Percentiles rank a stretch among this genome's conserved stretches.
Conservation (phyloP, 2,113 vertebrate species). For the Rhodinocichla rosea region DNA sequence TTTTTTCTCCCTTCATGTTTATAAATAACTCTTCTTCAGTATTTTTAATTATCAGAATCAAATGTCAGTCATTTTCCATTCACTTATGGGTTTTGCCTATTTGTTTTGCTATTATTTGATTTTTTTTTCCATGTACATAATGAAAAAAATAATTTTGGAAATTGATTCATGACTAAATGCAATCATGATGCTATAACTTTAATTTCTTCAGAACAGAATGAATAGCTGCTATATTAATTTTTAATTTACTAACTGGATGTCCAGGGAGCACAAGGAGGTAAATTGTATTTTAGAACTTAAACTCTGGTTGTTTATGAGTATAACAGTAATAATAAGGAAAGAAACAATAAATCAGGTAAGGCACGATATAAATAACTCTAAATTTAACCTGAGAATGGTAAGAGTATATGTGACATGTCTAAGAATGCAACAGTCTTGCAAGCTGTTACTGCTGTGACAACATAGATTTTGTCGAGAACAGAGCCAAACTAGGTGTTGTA, state of each 20-base stretch:
- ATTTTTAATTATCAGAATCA: slow-evolving; percentile 40
- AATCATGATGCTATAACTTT: neutral
- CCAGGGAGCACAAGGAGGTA: neutral
- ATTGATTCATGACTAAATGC: slow-evolving; percentile 12
- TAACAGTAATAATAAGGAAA: neutral
- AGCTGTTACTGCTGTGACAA: neutral
- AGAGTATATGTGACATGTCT: neutral
- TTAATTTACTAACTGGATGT: slow-evolving; percentile 28
- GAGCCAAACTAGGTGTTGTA: neutral
- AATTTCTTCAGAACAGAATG: slow-evolving; percentile 26
- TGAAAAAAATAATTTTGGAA: slow-evolving; percentile 25
- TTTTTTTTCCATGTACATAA: neutral
- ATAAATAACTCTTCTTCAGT: neutral
- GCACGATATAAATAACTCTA: neutral
- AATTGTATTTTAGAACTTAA: neutral
- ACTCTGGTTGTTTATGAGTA: neutral
- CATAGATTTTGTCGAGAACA: neutral
- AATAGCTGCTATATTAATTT: slow-evolving; percentile 17
- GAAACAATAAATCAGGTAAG: neutral
- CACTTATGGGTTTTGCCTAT: neutral
- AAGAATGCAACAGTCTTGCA: neutral
- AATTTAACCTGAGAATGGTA: neutral
- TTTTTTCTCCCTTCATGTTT: too few species aligned
- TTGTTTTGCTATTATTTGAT: neutral
- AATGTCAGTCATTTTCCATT: neutral